Conservation (phyloP, 2,113 vertebrate genomes). For the Symphodus melops region DNA sequence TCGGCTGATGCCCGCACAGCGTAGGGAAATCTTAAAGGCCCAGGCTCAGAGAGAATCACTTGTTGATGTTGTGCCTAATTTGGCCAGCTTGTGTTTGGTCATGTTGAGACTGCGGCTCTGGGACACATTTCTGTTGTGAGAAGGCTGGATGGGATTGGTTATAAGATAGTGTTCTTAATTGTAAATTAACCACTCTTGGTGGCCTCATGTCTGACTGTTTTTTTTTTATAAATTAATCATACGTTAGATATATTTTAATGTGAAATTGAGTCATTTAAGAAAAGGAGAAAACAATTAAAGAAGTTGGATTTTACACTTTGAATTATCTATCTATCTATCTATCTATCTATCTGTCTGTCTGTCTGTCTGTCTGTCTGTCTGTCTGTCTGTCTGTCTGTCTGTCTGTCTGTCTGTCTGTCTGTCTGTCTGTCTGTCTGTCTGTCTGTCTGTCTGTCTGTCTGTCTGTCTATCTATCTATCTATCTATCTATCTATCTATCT, state of each 20-base stretch:
- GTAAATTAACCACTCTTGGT: slow-evolving; percentile 30
- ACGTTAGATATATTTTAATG: background rate
- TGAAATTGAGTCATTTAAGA: background rate
- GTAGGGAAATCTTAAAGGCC: slow-evolving; percentile 70
- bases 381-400: too few relatives aligned
- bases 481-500: too few relatives aligned
- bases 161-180: slow-evolving; percentile 44
- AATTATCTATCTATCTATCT: too few relatives aligned
- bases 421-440: too few relatives aligned
- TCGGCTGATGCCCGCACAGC: slow-evolving; percentile 73
- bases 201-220: background rate
- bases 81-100: slow-evolving; percentile 80
- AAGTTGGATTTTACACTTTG: too few relatives aligned
- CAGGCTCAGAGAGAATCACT: slow-evolving; percentile 73
- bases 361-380: too few relatives aligned
- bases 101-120: slow-evolving; percentile 78
- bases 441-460: too few relatives aligned
- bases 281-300: too few relatives aligned
- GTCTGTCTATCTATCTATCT: too few relatives aligned
- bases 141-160: slow-evolving; percentile 53
- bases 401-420: too few relatives aligned
- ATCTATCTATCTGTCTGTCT: too few relatives aligned
- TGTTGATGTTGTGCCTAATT: slow-evolving; percentile 85
- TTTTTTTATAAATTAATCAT: slow-evolving; percentile 15
- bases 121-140: slow-evolving; percentile 57